A percentile compares a stretch with the other conserved stretches of the same genome.
Evolutionary conservation across 2,888 invertebrate genomes (phyloP).

Genomic region (Aethes cnicana): DNA sequence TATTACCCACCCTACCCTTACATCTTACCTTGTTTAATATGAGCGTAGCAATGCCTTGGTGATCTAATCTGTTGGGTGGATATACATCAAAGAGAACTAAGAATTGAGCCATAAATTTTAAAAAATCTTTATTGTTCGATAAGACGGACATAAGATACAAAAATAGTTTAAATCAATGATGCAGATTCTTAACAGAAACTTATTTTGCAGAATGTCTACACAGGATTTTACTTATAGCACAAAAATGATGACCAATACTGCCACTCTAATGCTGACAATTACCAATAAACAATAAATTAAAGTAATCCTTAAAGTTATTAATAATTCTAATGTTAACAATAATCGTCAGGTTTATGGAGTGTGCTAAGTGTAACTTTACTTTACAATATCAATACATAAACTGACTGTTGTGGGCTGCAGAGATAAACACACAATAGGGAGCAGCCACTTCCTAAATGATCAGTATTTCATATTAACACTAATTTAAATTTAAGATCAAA

Average conservation of each 20-base stretch:
- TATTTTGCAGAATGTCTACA: conserved; percentile 37
- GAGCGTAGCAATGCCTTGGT: too few species aligned
- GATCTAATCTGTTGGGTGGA: too few species aligned
- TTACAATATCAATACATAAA: conserved; percentile 16
- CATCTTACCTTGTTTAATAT: too few species aligned
- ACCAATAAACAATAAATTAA: conserved; percentile 31
- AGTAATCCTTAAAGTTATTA: conserved; percentile 27
- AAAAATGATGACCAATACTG: conserved; percentile 16
- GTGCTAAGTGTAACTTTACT: conserved; percentile 14
- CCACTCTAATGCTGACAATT: conserved; percentile 17
- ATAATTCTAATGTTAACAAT: conserved; percentile 28
- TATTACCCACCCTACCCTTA: too few species aligned
- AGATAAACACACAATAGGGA: conserved; percentile 1
- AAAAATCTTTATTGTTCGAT: conserved; percentile 64
- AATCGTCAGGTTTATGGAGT: conserved; percentile 27
- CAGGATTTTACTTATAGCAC: conserved; percentile 10
- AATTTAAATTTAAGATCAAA: conserved; percentile 19
- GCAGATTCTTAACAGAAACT: conserved; percentile 55
- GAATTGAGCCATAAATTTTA: conserved; percentile 38
- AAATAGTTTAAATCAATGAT: conserved; percentile 69
- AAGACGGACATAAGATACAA: conserved; percentile 73
- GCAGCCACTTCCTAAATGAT: conserved; percentile 9
- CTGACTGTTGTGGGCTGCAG: conserved; percentile 11
- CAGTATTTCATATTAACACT: conserved; percentile 15
- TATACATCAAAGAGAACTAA: neutral